phyloP scores from a whole-genome alignment of 1,140 invertebrate genomes.

The Globodera rostochiensis region DNA sequence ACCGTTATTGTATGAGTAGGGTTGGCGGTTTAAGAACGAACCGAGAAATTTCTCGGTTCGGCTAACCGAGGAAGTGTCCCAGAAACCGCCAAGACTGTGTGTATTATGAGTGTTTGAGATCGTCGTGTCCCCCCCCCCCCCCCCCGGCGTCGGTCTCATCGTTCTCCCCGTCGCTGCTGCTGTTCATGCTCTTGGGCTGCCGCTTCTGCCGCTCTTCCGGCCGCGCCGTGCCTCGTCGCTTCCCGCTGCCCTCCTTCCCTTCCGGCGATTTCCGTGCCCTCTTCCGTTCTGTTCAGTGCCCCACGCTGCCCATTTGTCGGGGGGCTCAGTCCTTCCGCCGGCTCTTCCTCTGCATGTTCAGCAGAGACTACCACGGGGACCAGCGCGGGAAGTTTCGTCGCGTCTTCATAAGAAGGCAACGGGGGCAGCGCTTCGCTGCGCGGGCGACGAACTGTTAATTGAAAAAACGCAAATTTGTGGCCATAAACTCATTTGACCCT shows the following conservation, averaged over 20 bases:
- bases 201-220: neutral
- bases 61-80: too few relatives aligned
- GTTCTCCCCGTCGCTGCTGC: neutral
- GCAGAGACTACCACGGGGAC: neutral
- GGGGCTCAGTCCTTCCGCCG: neutral
- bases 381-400: conserved; percentile 57
- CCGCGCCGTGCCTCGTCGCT: neutral
- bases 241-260: neutral
- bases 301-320: neutral
- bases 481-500: too few relatives aligned
- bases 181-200: neutral
- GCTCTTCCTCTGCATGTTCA: neutral
- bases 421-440: conserved; percentile 58
- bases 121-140: neutral
- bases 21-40: too few relatives aligned
- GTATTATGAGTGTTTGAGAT: too few relatives aligned
- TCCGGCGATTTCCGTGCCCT: neutral
- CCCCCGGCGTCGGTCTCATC: neutral
- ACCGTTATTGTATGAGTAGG: too few relatives aligned
- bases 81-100: too few relatives aligned
- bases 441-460: conserved; percentile 24
- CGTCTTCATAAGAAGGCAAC: conserved; percentile 62
- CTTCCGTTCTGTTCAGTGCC: neutral
- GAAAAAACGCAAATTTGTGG: neutral
- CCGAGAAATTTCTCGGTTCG: too few relatives aligned